A percentile compares a stretch with the other conserved stretches of the same genome.
phyloP scores from a whole-genome alignment of 2,888 invertebrate genomes.

The Strigamia maritima region DNA sequence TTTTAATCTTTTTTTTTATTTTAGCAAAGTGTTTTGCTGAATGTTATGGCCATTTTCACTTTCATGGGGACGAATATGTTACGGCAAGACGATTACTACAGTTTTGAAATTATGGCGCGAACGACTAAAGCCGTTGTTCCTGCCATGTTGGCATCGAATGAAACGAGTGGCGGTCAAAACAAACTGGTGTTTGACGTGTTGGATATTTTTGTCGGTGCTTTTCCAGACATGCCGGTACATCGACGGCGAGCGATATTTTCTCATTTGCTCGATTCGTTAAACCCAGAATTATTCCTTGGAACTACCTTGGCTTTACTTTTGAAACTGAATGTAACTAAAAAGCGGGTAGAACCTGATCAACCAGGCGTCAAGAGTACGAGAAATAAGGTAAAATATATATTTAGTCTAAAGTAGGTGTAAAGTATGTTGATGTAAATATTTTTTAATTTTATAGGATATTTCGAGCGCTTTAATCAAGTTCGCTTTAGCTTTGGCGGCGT shows the following conservation, averaged over 20 bases:
- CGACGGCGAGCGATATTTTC: constrained; percentile 73
- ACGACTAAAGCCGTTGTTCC: constrained; percentile 88
- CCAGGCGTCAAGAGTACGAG: neutral
- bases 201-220: constrained; percentile 84
- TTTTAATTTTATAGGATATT: constrained; percentile 42
- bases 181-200: constrained; percentile 57
- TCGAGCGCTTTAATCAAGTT: constrained; percentile 2
- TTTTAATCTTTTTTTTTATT: neutral
- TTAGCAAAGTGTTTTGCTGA: constrained; percentile 75
- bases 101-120: constrained; percentile 85
- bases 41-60: constrained; percentile 94
- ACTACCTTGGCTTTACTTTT: constrained; percentile 48
- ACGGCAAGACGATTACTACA: constrained; percentile 90
- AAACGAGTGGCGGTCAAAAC: neutral
- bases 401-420: neutral
- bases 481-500: neutral
- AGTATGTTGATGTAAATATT: neutral
- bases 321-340: neutral
- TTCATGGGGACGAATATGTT: constrained; percentile 94
- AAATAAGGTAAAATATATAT: neutral
- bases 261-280: constrained; percentile 66
- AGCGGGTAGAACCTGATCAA: neutral
- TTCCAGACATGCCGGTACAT: constrained; percentile 90
- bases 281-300: constrained; percentile 53
- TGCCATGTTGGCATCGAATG: constrained; percentile 58